Conservation (phyloP, 2,888 invertebrate genomes). For the Harpagoxenus sublaevis region DNA sequence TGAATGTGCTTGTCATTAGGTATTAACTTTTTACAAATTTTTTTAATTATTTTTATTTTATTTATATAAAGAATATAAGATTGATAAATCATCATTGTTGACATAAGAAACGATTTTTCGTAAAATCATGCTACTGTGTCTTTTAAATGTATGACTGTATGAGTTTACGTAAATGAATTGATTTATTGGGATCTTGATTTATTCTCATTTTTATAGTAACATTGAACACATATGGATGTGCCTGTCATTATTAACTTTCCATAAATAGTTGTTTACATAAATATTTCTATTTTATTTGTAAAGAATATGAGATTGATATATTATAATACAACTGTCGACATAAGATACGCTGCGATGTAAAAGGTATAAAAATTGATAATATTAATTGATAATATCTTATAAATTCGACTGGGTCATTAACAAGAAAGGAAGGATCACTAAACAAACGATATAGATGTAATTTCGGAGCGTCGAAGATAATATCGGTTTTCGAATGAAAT, state of each 20-base stretch:
- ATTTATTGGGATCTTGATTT: background rate
- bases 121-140: background rate
- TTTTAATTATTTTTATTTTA: no score
- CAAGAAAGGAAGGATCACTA: background rate
- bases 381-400: background rate
- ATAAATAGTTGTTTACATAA: background rate
- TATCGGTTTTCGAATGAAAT: slow-evolving; percentile 43
- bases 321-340: background rate
- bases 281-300: background rate
- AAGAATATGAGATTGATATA: background rate
- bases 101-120: background rate
- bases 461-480: background rate
- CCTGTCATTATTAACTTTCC: background rate
- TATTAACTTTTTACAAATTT: background rate
- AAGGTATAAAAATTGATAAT: background rate
- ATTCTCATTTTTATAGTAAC: background rate
- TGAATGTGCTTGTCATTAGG: background rate
- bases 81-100: no score
- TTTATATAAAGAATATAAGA: no score
- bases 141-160: background rate
- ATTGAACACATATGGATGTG: background rate
- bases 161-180: background rate
- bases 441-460: background rate
- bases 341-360: background rate
- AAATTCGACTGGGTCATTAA: background rate